Percentiles rank a stretch among this genome's conserved stretches.
Conservation (phyloP, 1,140 invertebrate species). For the Belonocnema kinseyi region DNA sequence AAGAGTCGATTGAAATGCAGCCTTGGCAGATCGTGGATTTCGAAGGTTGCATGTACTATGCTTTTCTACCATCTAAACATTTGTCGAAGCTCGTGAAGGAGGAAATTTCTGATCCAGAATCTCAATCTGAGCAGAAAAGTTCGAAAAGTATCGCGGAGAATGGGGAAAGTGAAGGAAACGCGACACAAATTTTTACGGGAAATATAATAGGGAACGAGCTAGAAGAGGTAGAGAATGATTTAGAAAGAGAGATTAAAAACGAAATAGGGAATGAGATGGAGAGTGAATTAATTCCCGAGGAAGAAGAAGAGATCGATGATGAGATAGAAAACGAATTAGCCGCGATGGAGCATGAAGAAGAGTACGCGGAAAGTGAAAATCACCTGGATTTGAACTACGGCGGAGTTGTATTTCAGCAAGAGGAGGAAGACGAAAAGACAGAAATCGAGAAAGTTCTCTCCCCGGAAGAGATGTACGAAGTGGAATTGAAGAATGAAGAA, state of each 20-base stretch:
- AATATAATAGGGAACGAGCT: not conserved
- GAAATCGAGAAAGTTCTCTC: constrained; percentile 40
- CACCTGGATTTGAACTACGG: not conserved
- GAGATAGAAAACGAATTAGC: not conserved
- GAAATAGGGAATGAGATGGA: constrained; percentile 1
- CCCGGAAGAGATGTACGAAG: constrained; percentile 42
- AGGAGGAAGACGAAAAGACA: constrained; percentile 12
- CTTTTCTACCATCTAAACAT: constrained; percentile 59
- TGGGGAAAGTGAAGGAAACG: not conserved
- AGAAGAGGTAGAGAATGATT: too few species aligned
- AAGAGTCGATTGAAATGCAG: constrained; percentile 63
- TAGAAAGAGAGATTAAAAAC: not conserved
- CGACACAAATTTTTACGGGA: not conserved
- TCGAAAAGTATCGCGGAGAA: not conserved
- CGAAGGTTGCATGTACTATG: constrained; percentile 63
- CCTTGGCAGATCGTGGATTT: constrained; percentile 66
- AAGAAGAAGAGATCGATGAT: not conserved
- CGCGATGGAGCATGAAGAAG: not conserved
- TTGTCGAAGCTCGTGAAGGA: not conserved
- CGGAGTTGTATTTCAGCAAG: constrained; percentile 32
- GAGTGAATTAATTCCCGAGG: not conserved
- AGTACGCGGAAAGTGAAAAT: constrained; percentile 8
- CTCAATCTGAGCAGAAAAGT: not conserved
- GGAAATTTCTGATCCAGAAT: not conserved
- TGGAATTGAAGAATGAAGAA: constrained; percentile 52